Evolutionary conservation across 92 coral and sea anemone genomes (phyloP), one percentile per base, ranked within the genome.

Genomic region (Actinernus sp.): DNA sequence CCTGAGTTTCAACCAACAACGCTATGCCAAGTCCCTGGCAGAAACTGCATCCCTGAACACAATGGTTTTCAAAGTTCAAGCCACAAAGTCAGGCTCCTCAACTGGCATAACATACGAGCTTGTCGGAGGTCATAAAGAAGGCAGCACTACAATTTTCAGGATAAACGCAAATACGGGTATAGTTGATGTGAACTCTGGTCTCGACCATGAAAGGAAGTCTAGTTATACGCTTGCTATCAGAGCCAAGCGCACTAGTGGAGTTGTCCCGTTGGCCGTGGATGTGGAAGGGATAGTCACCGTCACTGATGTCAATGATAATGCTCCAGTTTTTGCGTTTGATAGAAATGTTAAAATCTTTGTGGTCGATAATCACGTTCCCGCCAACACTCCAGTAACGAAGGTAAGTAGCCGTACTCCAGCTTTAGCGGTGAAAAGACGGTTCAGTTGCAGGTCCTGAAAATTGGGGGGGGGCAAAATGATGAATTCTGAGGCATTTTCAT

Each of bases 61-160:
- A 2, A 46, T 17, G 9, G 89, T 90, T 2, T 28, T 76, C 39
- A 65, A 60, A 49, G 89, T 75, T 2, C 27, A 32, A 30, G 82
- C 92, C 1, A 69, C 68, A 4, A 70, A 70, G 39, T 41, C 66
- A 2, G 88, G 88, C 4, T 73, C 79, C 1, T 39, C 73, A 1
- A 49, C 56, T 65, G 31, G 54, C 4, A 77, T 72, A 40, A 17
- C 39, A 9, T 90, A 90, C 54, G 6, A 10, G 5, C 78, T 90
- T 44, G 97, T 90, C 41, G 97, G 97, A 65, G 97, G 92, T 32
- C 58, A 84, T 62, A 56, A 4, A 21, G 81, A 85, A 8, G 49
- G 40, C 3, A 71, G 60, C 19, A 23, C 24, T 4, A 49, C 3
- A 10, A 45, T 55, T 4, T 90, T 90, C 46, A 22, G 7, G 9